Conservation (phyloP, 2,797 vertebrate species). For the Ispidina lecontei region DNA sequence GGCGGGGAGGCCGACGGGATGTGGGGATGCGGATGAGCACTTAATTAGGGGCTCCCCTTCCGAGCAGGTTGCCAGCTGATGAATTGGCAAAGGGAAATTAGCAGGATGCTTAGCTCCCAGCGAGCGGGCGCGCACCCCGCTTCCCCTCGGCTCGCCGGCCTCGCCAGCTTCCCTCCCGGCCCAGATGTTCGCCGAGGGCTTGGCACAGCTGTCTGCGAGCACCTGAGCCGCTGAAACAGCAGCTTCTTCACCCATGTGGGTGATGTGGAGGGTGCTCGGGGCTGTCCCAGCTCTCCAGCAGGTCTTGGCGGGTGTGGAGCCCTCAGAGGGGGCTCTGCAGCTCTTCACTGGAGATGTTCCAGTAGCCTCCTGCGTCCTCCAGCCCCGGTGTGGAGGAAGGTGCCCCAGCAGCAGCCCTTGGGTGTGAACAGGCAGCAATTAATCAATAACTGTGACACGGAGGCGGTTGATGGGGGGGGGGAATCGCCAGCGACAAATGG, state of each 20-base stretch:
- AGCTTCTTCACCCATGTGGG: fast-evolving
- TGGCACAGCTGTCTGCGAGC: conserved; percentile 21
- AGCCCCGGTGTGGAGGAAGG: neutral
- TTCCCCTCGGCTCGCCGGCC: neutral
- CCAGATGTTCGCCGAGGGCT: neutral
- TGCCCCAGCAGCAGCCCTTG: neutral
- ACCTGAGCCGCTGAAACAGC: neutral
- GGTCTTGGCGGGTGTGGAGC: neutral
- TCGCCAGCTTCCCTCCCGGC: neutral
- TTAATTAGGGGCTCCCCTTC: conserved; percentile 94
- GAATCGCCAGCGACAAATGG: neutral
- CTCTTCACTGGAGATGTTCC: neutral
- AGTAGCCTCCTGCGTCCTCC: neutral
- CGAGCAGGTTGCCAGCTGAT: conserved; percentile 60
- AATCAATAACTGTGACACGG: conserved; percentile 37
- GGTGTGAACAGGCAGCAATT: neutral
- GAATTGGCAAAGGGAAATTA: conserved; percentile 64
- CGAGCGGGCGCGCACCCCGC: neutral
- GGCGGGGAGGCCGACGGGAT: conserved; percentile 17
- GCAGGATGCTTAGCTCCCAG: conserved; percentile 25
- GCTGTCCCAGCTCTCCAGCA: neutral
- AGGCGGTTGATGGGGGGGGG: neutral
- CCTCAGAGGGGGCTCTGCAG: neutral
- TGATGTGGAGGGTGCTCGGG: fast-evolving
- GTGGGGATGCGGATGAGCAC: conserved; percentile 85